Evolutionary conservation across 92 coral and sea anemone genomes (phyloP).

Genomic region (Porites rus): DNA sequence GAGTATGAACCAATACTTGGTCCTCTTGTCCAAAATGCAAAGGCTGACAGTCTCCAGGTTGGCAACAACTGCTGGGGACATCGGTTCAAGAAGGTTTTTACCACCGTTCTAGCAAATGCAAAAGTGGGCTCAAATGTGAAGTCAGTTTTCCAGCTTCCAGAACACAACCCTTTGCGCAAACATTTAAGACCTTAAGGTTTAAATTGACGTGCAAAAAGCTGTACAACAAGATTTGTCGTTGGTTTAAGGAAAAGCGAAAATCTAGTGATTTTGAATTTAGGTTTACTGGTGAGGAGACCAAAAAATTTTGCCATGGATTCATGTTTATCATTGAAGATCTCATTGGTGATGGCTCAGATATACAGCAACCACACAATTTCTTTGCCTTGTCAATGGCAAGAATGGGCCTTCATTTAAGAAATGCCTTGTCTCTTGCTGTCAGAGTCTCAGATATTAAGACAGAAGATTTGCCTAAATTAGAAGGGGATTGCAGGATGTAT

Average conservation of each 20-base stretch:
- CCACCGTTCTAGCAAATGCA: slow-evolving; percentile 56
- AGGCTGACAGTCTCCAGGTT: slow-evolving; percentile 65
- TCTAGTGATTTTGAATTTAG: slow-evolving; percentile 55
- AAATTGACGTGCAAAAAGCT: slow-evolving; percentile 63
- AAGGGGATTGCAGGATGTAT: slow-evolving; percentile 60
- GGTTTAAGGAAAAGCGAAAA: slow-evolving; percentile 65
- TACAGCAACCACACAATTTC: slow-evolving; percentile 38
- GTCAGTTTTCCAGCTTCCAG: slow-evolving; percentile 58
- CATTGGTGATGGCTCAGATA: slow-evolving; percentile 51
- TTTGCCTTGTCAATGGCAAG: slow-evolving; percentile 61
- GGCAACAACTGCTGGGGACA: slow-evolving; percentile 66
- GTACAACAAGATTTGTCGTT: slow-evolving; percentile 56
- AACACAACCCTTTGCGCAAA: slow-evolving; percentile 58
- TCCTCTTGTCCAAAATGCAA: slow-evolving; percentile 68
- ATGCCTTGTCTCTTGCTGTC: slow-evolving; percentile 52
- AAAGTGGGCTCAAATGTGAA: slow-evolving; percentile 57
- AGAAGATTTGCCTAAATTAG: slow-evolving; percentile 37
- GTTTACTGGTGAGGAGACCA: slow-evolving; percentile 74
- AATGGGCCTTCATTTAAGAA: slow-evolving; percentile 56
- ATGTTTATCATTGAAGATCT: slow-evolving; percentile 63
- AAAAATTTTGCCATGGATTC: slow-evolving; percentile 60
- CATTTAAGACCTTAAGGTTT: slow-evolving; percentile 54
- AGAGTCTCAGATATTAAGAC: slow-evolving; percentile 56
- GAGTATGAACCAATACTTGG: slow-evolving; percentile 73
- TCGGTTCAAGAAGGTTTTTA: slow-evolving; percentile 47